Evolutionary conservation across 1,140 invertebrate genomes (phyloP).

Genomic region (Eumeta japonica): DNA sequence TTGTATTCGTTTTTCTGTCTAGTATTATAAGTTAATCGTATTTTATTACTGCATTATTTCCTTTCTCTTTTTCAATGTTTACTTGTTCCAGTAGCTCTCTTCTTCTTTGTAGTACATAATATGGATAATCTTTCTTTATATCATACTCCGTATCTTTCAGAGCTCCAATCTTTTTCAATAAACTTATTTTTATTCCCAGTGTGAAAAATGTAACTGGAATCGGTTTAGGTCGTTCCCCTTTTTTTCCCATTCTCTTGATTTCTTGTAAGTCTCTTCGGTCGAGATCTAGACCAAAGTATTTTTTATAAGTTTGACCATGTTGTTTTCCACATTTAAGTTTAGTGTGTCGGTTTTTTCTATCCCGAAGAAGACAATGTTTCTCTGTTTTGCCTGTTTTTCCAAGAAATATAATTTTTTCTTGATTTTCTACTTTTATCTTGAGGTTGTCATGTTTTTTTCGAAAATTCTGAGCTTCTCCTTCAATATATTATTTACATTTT

Average conservation of each 20-base stretch:
- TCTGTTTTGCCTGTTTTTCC: too few relatives aligned
- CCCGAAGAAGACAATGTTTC: too few relatives aligned
- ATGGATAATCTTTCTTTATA: slow-evolving; percentile 13
- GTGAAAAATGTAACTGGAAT: slow-evolving; percentile 8
- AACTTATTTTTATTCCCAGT: slow-evolving; percentile 10
- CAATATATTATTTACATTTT: too few relatives aligned
- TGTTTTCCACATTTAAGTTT: too few relatives aligned
- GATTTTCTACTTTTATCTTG: too few relatives aligned
- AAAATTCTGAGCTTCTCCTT: too few relatives aligned
- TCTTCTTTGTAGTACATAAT: slow-evolving; percentile 10
- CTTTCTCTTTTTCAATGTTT: slow-evolving; percentile 11
- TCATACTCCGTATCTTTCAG: slow-evolving; percentile 7
- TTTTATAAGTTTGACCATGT: slow-evolving; percentile 6
- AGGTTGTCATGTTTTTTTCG: too few relatives aligned
- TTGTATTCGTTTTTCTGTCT: too few relatives aligned
- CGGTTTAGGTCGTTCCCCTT: slow-evolving; percentile 9
- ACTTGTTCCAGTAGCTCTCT: slow-evolving; percentile 10
- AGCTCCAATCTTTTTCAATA: slow-evolving; percentile 7
- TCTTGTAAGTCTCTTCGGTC: slow-evolving; percentile 8
- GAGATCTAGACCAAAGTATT: slow-evolving; percentile 7
- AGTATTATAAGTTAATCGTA: slow-evolving; percentile 14
- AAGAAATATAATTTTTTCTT: too few relatives aligned
- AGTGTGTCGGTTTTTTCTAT: too few relatives aligned
- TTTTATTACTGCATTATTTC: slow-evolving; percentile 9
- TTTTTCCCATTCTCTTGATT: slow-evolving; percentile 9